These are phyloP conservation scores for Sinocyclocheilus grahami DNA, from an alignment of 2,113 vertebrate genomes.

Conservation along the genomic window DNA sequence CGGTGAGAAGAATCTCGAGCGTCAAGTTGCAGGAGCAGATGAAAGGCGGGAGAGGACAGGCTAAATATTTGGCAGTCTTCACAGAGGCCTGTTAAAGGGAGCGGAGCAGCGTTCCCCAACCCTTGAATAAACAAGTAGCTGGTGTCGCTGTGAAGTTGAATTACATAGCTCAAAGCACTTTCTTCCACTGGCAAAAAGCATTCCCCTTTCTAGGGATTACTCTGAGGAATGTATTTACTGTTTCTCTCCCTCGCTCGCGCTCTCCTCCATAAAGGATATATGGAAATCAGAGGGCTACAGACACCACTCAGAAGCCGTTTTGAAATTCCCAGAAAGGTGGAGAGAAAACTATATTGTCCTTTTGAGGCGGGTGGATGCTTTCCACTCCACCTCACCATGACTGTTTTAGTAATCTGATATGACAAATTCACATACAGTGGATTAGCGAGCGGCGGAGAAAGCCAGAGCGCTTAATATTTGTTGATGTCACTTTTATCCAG, in stretches of 20 bases:
- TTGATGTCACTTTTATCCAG: slow-evolving; percentile 99
- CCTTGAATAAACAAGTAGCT: slow-evolving; percentile 91
- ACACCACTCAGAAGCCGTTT: slow-evolving; percentile 92
- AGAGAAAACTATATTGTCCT: slow-evolving; percentile 93
- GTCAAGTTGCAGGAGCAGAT: slow-evolving; percentile 56
- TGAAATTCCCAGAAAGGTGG: slow-evolving; percentile 91
- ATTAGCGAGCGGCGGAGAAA: slow-evolving; percentile 97
- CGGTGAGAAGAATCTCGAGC: slow-evolving; percentile 56
- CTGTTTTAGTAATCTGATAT: slow-evolving; percentile 99
- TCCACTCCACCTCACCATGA: slow-evolving; percentile 92
- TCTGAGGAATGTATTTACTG: slow-evolving; percentile 93
- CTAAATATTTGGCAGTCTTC: slow-evolving; percentile 68
- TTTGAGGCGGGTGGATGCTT: slow-evolving; percentile 91
- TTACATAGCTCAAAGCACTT: slow-evolving; percentile 95
- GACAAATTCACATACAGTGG: slow-evolving; percentile 99
- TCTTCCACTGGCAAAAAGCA: slow-evolving; percentile 80
- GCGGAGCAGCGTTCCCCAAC: slow-evolving; percentile 65
- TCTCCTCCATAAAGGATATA: slow-evolving; percentile 91
- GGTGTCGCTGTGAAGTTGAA: slow-evolving; percentile 92
- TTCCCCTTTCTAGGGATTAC: slow-evolving; percentile 93
- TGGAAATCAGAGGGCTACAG: slow-evolving; percentile 97
- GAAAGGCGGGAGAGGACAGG: slow-evolving; percentile 47
- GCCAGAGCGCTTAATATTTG: slow-evolving; percentile 99
- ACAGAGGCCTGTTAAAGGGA: slow-evolving; percentile 76
- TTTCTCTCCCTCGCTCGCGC: slow-evolving; percentile 44